Base-by-base conservation (phyloP, 2,797 vertebrate genomes). In the Cuculus canorus region DNA sequence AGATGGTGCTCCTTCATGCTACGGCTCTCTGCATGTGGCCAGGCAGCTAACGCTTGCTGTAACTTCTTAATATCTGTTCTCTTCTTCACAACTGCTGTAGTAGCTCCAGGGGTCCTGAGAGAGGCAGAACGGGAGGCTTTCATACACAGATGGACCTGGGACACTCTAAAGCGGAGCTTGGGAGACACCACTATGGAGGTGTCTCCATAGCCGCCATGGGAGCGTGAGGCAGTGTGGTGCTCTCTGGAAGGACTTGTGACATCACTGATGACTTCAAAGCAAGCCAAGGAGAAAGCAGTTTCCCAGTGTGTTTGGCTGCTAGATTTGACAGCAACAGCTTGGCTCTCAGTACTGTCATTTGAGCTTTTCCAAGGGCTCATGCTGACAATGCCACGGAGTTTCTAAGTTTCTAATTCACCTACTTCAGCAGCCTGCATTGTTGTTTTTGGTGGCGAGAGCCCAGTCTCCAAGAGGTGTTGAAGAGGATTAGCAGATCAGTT, bases 1-100 rank as follows among this genome's bases (percentile, higher is more conserved):
- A 97, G 93, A 96, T 96, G 92, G 94, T 53, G 83, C 50, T 94
- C 69, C 78, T 90, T 82, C 24, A 1, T 30, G 57, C 78, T 65
- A 66, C 41, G 59, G 63, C 56, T 82, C 65, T 43, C 78, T 76
- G 56, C 9, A 2, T 88, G 87, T 0, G 53, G 68, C 79, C 72
- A 33, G 50, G 87, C 78, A 92, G 81, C 30, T 85, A 88, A 54
- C 1, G 2, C 47, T 94, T 57, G 33, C 64, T 45, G 39, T 30
- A 53, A 64, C 69, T 59, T 71, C 60, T 41, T 11, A 24, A 0
- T 72, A 71, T 65, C 78, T 90, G 65, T 63, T 93, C 79, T 88
- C 35, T 30, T 65, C 45, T 50, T 78, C 0, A 0, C 18, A 59
- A 63, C n/a, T 75, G 50, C 78, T 87, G 53, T 15, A 52, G 57